Percentiles rank a stretch among this genome's conserved stretches.
These are phyloP conservation scores for Kuschelorhynchus macadamiae DNA, from an alignment of 2,888 invertebrate genomes.

Conservation along the genomic window DNA sequence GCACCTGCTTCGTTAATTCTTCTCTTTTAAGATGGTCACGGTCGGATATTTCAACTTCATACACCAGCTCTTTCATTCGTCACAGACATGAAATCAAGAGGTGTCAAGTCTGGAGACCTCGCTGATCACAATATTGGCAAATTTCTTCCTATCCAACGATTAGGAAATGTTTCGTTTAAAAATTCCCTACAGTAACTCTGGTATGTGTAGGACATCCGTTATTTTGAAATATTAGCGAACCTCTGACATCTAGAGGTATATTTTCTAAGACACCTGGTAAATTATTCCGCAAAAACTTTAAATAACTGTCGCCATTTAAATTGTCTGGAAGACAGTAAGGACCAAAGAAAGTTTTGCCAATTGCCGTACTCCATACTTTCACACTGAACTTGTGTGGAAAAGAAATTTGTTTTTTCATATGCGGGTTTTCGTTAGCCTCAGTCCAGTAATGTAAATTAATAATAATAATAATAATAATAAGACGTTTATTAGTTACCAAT, in stretches of 20 bases:
- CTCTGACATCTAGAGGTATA: constrained; percentile 10
- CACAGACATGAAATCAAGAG: no score
- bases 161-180: constrained; percentile 3
- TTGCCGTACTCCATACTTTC: constrained; percentile 25
- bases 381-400: constrained; percentile 27
- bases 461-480: no score
- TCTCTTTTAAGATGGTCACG: no score
- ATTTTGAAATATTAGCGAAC: constrained; percentile 3
- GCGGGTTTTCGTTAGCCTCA: constrained; percentile 22
- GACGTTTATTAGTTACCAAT: no score
- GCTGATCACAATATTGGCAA: neutral
- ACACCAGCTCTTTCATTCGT: no score
- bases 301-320: constrained; percentile 18
- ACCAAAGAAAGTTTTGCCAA: constrained; percentile 27
- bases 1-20: no score
- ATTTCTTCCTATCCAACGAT: neutral
- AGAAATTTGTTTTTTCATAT: constrained; percentile 28
- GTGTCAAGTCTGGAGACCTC: no score
- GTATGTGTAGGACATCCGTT: neutral
- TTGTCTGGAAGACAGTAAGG: constrained; percentile 19
- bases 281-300: constrained; percentile 15
- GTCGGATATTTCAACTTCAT: no score
- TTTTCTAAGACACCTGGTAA: constrained; percentile 7
- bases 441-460: constrained; percentile 28
- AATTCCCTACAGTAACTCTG: neutral